phyloP scores from a whole-genome alignment of 2,797 vertebrate species.

The Sebastiscus tertius region DNA sequence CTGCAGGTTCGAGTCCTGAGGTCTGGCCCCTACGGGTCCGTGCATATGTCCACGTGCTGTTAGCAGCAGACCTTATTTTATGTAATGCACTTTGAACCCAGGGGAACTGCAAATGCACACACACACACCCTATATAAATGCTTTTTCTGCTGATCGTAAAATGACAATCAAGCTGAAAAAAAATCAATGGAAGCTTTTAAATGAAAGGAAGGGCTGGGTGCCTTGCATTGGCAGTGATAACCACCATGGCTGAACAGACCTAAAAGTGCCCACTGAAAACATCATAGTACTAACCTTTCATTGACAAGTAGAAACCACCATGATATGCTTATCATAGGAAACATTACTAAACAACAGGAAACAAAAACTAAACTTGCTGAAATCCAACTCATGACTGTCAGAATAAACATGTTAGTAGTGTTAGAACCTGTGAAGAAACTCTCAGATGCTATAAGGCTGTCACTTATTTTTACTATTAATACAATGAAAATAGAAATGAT shows the following conservation, averaged over 20 bases:
- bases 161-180: not conserved
- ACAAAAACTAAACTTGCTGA: not conserved
- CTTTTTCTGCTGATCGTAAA: not conserved
- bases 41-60: conserved; percentile 56
- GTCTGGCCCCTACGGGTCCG: conserved; percentile 26
- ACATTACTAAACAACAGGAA: not conserved
- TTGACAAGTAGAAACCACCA: not conserved
- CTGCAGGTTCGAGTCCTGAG: conserved; percentile 46
- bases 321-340: not conserved
- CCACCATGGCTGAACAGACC: not conserved
- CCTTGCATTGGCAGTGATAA: not conserved
- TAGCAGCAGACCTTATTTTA: conserved; percentile 35
- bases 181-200: not conserved
- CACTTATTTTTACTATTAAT: not conserved
- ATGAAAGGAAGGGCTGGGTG: not conserved
- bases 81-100: conserved; percentile 18
- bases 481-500: not conserved
- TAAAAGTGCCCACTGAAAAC: not conserved
- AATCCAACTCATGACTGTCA: not conserved
- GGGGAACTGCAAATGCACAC: not conserved
- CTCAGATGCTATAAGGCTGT: not conserved
- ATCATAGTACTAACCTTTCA: not conserved
- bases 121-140: not conserved
- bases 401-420: not conserved
- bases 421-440: not conserved